Percentiles rank a stretch among this genome's conserved stretches.
Conservation (phyloP, 2,888 invertebrate genomes). For the Drosophila maculinotata region DNA sequence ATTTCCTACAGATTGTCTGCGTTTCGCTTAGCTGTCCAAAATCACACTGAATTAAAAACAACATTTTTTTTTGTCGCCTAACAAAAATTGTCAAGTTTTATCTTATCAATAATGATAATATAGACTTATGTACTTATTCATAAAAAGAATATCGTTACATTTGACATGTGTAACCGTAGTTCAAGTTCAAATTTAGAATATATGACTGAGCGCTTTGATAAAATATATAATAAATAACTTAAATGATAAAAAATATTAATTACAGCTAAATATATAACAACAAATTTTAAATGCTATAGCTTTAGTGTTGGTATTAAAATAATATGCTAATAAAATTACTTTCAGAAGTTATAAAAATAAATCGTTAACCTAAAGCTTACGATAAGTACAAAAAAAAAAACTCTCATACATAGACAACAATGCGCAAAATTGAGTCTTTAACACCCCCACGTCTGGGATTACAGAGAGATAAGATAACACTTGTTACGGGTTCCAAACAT, state of each 20-base stretch:
- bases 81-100: constrained; percentile 39
- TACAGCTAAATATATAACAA: background rate
- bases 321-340: too few species aligned
- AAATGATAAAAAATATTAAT: background rate
- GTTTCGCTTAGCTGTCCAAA: constrained; percentile 26
- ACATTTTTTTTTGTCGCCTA: constrained; percentile 16
- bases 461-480: constrained; percentile 44
- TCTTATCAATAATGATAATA: constrained; percentile 56
- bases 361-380: too few species aligned
- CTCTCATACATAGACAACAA: background rate
- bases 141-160: constrained; percentile 23
- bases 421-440: background rate
- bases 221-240: background rate
- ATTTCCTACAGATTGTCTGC: constrained; percentile 15
- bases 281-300: too few species aligned
- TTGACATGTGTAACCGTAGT: constrained; percentile 30
- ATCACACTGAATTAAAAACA: constrained; percentile 36
- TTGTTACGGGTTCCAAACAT: constrained; percentile 18
- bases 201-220: background rate
- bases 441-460: constrained; percentile 28
- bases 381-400: background rate
- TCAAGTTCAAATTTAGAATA: background rate
- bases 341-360: too few species aligned
- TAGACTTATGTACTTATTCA: constrained; percentile 44
- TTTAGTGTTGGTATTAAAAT: too few species aligned